phyloP scores from a whole-genome alignment of 2,113 vertebrate genomes.

The Himantopus leucocephalus region DNA sequence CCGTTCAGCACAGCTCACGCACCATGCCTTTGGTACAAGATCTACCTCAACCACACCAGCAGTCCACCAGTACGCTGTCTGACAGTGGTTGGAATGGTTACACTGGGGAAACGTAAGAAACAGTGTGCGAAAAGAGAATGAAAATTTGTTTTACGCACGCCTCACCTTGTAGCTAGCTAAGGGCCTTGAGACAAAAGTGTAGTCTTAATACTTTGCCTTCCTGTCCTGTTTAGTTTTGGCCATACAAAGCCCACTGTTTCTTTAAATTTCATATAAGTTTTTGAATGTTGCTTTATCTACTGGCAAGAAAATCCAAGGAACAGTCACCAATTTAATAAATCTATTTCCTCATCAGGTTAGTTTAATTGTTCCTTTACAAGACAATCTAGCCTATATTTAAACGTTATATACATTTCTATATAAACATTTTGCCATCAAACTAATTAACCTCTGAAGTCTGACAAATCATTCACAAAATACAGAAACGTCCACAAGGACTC shows the following conservation, averaged over 20 bases:
- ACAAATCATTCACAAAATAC: neutral
- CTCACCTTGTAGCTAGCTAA: neutral
- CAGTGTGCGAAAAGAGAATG: neutral
- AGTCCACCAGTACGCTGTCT: accelerated
- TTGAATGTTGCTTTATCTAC: neutral
- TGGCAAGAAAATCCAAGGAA: neutral
- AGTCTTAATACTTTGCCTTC: neutral
- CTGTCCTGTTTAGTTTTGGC: neutral
- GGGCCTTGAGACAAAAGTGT: neutral
- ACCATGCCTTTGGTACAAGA: neutral
- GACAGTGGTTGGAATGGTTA: neutral
- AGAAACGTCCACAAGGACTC: accelerated
- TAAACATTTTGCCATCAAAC: neutral
- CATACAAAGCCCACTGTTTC: neutral
- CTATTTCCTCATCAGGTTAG: neutral
- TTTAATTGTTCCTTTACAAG: neutral
- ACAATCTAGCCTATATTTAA: neutral
- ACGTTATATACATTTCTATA: neutral
- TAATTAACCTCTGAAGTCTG: neutral
- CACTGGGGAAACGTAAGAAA: neutral
- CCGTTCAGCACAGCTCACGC: neutral
- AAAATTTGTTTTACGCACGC: neutral
- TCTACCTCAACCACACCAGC: neutral
- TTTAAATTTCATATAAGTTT: neutral
- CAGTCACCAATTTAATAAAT: neutral